These are phyloP conservation scores for Drosophila pruinosa DNA, from an alignment of 1,140 invertebrate genomes.

Conservation along the genomic window DNA sequence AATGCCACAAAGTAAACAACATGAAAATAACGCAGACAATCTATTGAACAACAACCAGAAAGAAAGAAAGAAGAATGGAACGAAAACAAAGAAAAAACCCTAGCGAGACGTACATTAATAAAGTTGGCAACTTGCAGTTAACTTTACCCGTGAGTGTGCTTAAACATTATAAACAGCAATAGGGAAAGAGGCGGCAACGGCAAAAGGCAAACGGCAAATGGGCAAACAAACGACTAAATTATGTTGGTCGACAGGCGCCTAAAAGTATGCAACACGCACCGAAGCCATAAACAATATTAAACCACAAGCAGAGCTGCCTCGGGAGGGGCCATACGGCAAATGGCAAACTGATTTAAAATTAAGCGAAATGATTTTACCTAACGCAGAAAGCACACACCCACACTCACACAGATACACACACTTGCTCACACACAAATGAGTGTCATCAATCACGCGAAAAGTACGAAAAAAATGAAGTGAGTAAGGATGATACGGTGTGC, in stretches of 20 bases:
- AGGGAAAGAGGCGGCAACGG: constrained; percentile 1
- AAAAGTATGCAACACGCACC: constrained; percentile 75
- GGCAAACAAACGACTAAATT: constrained; percentile 68
- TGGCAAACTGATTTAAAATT: constrained; percentile 82
- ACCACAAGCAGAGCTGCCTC: constrained; percentile 21
- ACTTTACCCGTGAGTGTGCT: constrained; percentile 80
- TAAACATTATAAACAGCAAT: constrained; percentile 72
- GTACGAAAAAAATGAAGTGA: constrained; percentile 15
- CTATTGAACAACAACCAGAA: constrained; percentile 47
- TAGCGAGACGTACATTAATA: constrained; percentile 66
- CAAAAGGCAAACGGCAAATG: constrained; percentile 25
- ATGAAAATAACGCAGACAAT: constrained; percentile 48
- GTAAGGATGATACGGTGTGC: no score
- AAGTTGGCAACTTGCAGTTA: constrained; percentile 79
- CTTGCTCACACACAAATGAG: constrained; percentile 66
- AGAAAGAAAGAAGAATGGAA: constrained; percentile 4
- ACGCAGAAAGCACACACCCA: constrained; percentile 19
- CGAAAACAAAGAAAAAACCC: constrained; percentile 21
- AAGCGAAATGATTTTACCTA: constrained; percentile 76
- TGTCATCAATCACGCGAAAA: constrained; percentile 66
- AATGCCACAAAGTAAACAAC: constrained; percentile 44
- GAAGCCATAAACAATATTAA: constrained; percentile 74
- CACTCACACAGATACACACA: constrained; percentile 3
- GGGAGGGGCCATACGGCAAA: constrained; percentile 42
- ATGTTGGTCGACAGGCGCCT: constrained; percentile 55